These are phyloP conservation scores for Anisognathus igniventris DNA, from an alignment of 2,797 vertebrate species.

Conservation along the genomic window DNA sequence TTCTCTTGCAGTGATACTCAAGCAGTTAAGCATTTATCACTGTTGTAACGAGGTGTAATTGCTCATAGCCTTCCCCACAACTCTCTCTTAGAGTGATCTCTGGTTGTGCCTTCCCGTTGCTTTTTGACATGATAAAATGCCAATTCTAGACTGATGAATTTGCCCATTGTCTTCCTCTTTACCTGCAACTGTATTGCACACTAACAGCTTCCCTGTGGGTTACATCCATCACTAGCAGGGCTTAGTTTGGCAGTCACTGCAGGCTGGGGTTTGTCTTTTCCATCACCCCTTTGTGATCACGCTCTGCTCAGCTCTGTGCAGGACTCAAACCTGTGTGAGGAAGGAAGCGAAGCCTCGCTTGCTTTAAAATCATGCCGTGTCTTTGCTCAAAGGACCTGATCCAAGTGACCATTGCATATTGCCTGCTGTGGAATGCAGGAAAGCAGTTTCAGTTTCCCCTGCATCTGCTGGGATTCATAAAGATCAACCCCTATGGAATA, in stretches of 20 bases:
- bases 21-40: slow-evolving; percentile 5
- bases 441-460: slow-evolving; percentile 15
- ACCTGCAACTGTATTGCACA: neutral
- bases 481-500: neutral
- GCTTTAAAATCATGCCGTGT: neutral
- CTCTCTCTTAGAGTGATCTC: neutral
- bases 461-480: slow-evolving; percentile 11
- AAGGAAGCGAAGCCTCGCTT: accelerated
- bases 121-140: neutral
- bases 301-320: neutral
- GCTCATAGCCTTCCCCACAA: neutral
- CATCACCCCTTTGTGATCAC: neutral
- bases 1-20: neutral
- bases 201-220: neutral
- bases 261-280: neutral
- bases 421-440: neutral
- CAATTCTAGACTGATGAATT: neutral
- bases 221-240: accelerated
- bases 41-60: neutral
- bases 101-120: neutral
- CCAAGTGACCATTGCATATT: neutral
- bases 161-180: neutral
- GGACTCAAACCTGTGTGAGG: neutral
- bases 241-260: accelerated
- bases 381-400: neutral